phyloP scores from a whole-genome alignment of 2,113 vertebrate genomes.

The Euleptes europaea region DNA sequence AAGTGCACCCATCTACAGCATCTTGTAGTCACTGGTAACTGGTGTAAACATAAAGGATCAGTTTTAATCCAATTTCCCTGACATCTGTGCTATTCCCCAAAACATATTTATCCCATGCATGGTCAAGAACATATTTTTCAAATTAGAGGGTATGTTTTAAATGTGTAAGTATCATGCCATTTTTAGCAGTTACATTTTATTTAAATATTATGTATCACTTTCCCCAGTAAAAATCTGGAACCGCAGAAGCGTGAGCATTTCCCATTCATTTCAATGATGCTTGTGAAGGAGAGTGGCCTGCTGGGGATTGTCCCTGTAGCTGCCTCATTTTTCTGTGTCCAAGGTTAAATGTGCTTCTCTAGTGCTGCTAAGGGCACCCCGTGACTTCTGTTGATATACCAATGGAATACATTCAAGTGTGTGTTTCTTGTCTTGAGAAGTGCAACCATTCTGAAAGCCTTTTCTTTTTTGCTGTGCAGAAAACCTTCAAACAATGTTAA shows the following conservation, averaged over 20 bases:
- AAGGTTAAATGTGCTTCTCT: constrained; percentile 1
- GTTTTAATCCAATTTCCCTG: not conserved
- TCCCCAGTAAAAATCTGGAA: not conserved
- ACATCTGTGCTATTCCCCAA: too few relatives aligned
- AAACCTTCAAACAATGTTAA: constrained; percentile 42
- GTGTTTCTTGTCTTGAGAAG: constrained; percentile 42
- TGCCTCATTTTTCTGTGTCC: not conserved
- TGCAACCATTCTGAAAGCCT: constrained; percentile 46
- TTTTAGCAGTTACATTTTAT: not conserved
- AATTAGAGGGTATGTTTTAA: not conserved
- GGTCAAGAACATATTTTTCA: not conserved
- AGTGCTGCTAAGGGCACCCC: not conserved
- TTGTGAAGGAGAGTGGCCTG: not conserved
- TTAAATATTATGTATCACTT: not conserved
- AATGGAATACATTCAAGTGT: not conserved
- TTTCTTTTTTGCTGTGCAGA: constrained; percentile 8
- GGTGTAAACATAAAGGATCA: not conserved
- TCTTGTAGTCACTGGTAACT: not conserved
- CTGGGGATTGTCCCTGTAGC: not conserved
- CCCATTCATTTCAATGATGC: not conserved
- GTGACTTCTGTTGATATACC: not conserved
- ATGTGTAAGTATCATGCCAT: not conserved
- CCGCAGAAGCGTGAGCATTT: not conserved
- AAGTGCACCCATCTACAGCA: not conserved
- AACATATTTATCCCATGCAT: not conserved